Conservation (phyloP, 2,888 invertebrate genomes). For the Hemithea aestivaria region DNA sequence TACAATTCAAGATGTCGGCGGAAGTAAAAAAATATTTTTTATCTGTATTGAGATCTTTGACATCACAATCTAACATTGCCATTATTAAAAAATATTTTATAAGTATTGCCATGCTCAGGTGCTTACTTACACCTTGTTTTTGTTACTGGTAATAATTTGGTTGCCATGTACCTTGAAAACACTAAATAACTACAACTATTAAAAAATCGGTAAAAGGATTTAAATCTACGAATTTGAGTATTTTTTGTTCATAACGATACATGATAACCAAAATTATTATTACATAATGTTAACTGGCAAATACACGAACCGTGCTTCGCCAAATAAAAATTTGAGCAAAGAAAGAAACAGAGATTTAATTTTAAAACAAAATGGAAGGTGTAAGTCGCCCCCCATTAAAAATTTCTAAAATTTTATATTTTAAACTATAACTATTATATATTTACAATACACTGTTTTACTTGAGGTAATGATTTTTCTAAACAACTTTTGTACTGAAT, state of each 20-base stretch:
- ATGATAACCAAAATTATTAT: too few species aligned
- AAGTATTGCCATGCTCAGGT: conserved; percentile 50
- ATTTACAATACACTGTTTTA: conserved; percentile 69
- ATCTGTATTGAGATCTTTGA: conserved; percentile 69
- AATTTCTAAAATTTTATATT: conserved; percentile 47
- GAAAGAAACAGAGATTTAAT: conserved; percentile 13
- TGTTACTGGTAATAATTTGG: too few species aligned
- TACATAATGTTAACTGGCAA: too few species aligned
- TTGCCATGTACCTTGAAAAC: conserved; percentile 27
- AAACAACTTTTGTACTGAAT: conserved; percentile 31
- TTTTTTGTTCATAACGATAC: conserved; percentile 18
- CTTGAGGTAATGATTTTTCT: conserved; percentile 56
- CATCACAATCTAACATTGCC: conserved; percentile 63
- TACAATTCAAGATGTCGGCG: conserved; percentile 26
- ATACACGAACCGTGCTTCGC: conserved; percentile 2
- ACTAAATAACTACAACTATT: conserved; percentile 18
- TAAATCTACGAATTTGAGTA: conserved; percentile 6
- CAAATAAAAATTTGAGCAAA: conserved; percentile 27
- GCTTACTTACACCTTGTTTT: conserved; percentile 40
- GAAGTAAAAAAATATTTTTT: conserved; percentile 43
- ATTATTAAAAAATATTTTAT: conserved; percentile 43
- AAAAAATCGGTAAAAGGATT: too few species aligned
- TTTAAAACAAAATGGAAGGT: conserved; percentile 34
- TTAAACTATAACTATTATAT: conserved; percentile 48
- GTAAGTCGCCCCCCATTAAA: conserved; percentile 58